Conservation (phyloP, 2,113 vertebrate species). For the Nothocercus nigrocapillus region DNA sequence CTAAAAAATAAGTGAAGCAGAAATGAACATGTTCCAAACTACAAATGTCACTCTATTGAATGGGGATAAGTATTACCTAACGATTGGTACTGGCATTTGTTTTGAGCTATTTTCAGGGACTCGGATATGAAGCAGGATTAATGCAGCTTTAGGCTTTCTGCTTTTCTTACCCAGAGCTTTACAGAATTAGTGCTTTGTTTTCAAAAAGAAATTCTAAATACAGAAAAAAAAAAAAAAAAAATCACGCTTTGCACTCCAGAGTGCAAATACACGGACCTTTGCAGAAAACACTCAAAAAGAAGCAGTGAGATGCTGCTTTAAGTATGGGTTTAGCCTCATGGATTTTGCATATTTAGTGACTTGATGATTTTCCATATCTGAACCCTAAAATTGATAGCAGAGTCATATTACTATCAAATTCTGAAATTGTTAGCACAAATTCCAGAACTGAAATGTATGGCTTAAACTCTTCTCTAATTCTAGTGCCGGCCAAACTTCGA, state of each 20-base stretch:
- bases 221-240: not conserved
- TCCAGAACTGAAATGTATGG: not conserved
- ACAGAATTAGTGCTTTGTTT: not conserved
- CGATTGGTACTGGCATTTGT: conserved; percentile 31
- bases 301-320: not conserved
- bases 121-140: conserved; percentile 31
- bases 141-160: conserved; percentile 3
- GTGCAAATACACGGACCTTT: not conserved
- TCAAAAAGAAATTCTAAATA: not conserved
- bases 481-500: not conserved
- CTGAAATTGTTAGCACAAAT: not conserved
- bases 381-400: conserved; percentile 21
- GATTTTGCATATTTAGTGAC: not conserved
- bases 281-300: conserved; percentile 4
- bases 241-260: not conserved
- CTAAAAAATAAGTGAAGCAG: conserved; percentile 15
- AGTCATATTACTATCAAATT: conserved; percentile 3
- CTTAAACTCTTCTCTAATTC: not conserved
- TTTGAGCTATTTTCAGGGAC: conserved; percentile 25
- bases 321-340: not conserved
- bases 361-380: not conserved
- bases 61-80: not conserved
- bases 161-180: conserved; percentile 37
- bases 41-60: not conserved
- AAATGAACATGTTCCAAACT: not conserved